Percentiles rank a stretch among this genome's conserved stretches.
These are phyloP conservation scores for Pseudobourletiella spinata DNA, from an alignment of 1,140 invertebrate species.

Conservation along the genomic window DNA sequence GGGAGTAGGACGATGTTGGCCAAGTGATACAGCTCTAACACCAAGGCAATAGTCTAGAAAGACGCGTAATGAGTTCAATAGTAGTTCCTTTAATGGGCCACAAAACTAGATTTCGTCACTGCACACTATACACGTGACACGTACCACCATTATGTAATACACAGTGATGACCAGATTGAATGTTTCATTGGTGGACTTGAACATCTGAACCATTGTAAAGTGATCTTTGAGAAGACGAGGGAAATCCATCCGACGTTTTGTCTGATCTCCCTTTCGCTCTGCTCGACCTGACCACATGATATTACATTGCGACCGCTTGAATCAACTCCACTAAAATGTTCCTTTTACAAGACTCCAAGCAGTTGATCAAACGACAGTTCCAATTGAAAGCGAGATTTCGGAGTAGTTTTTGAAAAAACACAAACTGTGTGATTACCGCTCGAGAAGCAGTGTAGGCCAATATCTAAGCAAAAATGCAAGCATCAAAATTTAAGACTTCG, in stretches of 20 bases:
- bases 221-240: slow-evolving; percentile 18
- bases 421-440: slow-evolving; percentile 21
- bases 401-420: slow-evolving; percentile 20
- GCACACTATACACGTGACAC: too few species aligned
- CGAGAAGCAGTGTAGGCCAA: background rate
- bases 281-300: too few species aligned
- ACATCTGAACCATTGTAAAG: slow-evolving; percentile 18
- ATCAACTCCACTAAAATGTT: background rate
- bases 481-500: background rate
- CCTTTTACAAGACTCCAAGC: slow-evolving; percentile 4
- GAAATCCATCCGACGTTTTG: slow-evolving; percentile 11
- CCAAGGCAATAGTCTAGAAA: background rate
- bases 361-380: slow-evolving; percentile 17
- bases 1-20: background rate
- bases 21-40: background rate
- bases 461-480: background rate
- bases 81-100: background rate
- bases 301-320: too few species aligned
- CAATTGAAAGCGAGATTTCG: slow-evolving; percentile 17
- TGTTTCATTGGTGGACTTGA: slow-evolving; percentile 18
- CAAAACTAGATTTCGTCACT: background rate
- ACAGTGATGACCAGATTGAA: slow-evolving; percentile 9
- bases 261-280: background rate
- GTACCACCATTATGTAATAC: slow-evolving; percentile 6
- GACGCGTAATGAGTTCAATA: background rate